Percentiles rank a stretch among this genome's conserved stretches.
These are phyloP conservation scores for Lasiurus borealis DNA, from an alignment of 2,113 vertebrate species.

Conservation along the genomic window DNA sequence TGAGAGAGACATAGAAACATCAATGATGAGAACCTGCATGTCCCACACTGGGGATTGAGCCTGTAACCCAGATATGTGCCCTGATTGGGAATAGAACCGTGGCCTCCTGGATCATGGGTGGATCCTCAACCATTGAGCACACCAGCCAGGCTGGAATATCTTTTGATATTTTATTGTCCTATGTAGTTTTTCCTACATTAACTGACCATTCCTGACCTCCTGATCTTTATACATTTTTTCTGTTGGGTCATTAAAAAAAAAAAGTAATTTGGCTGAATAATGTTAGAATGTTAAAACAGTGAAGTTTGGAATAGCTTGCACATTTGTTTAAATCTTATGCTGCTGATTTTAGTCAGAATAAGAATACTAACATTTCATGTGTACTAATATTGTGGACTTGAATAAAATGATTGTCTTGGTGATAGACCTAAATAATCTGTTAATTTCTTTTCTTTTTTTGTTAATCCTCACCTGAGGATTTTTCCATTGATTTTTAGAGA, in stretches of 20 bases:
- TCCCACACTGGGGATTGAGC: not conserved
- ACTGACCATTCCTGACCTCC: not conserved
- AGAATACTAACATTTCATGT: not conserved
- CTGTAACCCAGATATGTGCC: not conserved
- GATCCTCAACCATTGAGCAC: not conserved
- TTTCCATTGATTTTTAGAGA: too few species aligned
- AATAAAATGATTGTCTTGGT: not conserved
- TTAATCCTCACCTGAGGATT: too few species aligned
- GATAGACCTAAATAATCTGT: not conserved
- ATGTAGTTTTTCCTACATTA: not conserved
- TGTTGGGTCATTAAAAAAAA: slow-evolving; percentile 19
- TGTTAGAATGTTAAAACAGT: slow-evolving; percentile 22
- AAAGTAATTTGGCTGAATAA: slow-evolving; percentile 18
- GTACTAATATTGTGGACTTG: not conserved
- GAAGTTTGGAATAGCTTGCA: not conserved
- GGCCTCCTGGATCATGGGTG: not conserved
- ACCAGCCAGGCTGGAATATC: not conserved
- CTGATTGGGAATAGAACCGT: not conserved
- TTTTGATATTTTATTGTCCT: slow-evolving; percentile 19
- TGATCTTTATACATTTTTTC: slow-evolving; percentile 32
- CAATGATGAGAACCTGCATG: too few species aligned
- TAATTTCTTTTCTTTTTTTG: not conserved
- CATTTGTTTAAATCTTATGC: not conserved
- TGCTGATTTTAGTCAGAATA: not conserved
- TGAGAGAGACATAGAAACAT: too few species aligned